Evolutionary conservation across 2,888 invertebrate species (phyloP), one percentile per base, ranked within the genome.

Genomic region (Phymatocera aterrima): DNA sequence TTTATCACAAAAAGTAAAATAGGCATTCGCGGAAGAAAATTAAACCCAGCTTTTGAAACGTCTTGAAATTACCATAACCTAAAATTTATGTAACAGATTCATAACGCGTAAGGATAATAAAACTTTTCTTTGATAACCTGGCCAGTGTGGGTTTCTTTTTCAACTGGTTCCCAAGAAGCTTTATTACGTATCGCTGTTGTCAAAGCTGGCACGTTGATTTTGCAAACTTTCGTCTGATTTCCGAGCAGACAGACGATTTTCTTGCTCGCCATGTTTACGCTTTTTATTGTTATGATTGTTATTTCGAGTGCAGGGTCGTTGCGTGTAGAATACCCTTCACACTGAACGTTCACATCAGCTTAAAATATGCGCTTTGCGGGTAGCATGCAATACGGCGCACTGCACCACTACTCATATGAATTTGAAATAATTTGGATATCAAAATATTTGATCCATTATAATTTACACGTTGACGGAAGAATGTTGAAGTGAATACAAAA

Each of bases 131-230:
- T 80, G 72, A 78, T 84, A 88, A 93, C 93, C 92, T 94, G 94
- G 82, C 93, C 93, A 79, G 94, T 94, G 83, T 94, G 94, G 21
- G 93, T 94, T 80, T 88, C 89, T 83, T 89, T 88, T 80, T 93
- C 93, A 81, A 90, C 84, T 2, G 92, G 89, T 51, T 84, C 82
- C 83, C 82, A 82, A 6, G 83, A 82, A 18, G 84, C 65, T 74
- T 84, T 86, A 18, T 72, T 81, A 28, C 86, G 85, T 28, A 78
- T 64, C 31, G 78, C 78, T 51, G 83, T 34, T 12, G 51, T 77
- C n/a, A 81, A 78, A 34, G 80, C 57, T 5, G 83, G 78, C n/a
- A 79, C 64, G 81, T 83, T 81, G 21, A 78, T 57, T 79, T 77
- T 82, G n/a, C 74, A 78, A n/a, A 82, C 80, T 83, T 84, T 86